Evolutionary conservation across 2,797 vertebrate species (phyloP).

Genomic region (Pyrocephalus nanus): DNA sequence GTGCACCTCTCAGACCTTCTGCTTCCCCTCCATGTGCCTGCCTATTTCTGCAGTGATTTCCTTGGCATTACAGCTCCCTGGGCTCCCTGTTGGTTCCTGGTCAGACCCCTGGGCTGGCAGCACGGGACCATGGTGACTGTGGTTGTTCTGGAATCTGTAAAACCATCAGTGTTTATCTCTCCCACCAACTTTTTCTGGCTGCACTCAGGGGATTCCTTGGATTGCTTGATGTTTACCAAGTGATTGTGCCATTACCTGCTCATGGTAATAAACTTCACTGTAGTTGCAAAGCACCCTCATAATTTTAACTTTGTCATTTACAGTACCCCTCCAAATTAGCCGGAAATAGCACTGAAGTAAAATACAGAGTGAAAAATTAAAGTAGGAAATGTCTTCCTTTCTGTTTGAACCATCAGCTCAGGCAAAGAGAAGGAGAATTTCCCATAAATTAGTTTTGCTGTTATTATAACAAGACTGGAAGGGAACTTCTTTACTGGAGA

Average conservation of each 20-base stretch:
- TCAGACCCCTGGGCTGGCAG: not conserved
- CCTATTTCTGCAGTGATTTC: not conserved
- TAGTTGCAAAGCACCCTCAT: not conserved
- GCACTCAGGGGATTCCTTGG: not conserved
- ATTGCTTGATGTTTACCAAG: not conserved
- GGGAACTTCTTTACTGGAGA: not conserved
- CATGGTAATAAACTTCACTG: not conserved
- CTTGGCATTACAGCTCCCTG: not conserved
- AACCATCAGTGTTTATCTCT: not conserved
- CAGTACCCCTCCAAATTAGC: not conserved
- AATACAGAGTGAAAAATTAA: not conserved
- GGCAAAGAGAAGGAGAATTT: not conserved
- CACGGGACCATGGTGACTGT: rapidly evolving
- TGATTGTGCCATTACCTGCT: not conserved
- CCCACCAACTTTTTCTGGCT: not conserved
- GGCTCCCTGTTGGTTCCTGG: not conserved
- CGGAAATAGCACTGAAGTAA: not conserved
- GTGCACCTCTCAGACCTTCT: not conserved
- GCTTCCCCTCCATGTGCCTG: not conserved
- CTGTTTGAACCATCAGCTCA: not conserved
- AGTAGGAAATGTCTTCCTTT: not conserved
- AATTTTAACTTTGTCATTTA: not conserved
- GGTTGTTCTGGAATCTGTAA: not conserved
- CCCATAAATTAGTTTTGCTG: not conserved
- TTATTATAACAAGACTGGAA: not conserved